phyloP scores from a whole-genome alignment of 2,113 vertebrate genomes.

The Oncorhynchus nerka region DNA sequence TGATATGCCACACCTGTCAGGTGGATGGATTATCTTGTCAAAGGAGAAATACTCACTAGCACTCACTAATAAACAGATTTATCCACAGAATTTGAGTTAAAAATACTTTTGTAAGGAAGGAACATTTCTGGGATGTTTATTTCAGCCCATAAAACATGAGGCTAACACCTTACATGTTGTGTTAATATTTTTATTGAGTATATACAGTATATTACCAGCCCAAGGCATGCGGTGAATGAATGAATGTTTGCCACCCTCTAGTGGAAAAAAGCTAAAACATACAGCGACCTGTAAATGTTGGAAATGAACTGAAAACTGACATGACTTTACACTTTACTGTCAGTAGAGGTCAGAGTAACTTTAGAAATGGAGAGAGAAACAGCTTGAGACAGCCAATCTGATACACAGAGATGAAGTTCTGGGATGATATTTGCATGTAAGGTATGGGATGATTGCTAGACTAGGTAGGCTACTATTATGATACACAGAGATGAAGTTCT shows the following conservation, averaged over 20 bases:
- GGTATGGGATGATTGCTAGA: neutral
- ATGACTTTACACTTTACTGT: slow-evolving; percentile 1
- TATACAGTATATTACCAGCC: too few relatives aligned
- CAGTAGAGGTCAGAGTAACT: slow-evolving; percentile 22
- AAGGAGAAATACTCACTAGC: too few relatives aligned
- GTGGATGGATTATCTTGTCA: too few relatives aligned
- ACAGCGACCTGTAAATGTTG: neutral
- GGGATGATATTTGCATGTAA: neutral
- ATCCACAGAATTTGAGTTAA: too few relatives aligned
- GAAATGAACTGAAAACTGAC: neutral
- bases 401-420: neutral
- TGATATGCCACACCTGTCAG: too few relatives aligned
- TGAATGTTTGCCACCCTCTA: slow-evolving; percentile 2
- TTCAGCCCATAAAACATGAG: too few relatives aligned
- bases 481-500: neutral
- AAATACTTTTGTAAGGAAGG: too few relatives aligned
- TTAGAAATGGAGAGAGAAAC: neutral
- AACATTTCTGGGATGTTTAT: too few relatives aligned
- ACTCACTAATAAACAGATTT: neutral
- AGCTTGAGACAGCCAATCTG: neutral
- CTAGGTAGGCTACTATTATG: neutral
- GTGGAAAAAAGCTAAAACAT: neutral
- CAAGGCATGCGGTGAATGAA: neutral
- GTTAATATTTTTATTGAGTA: neutral
- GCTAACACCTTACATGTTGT: neutral